phyloP scores from a whole-genome alignment of 2,113 vertebrate species.

The Podilymbus podiceps region DNA sequence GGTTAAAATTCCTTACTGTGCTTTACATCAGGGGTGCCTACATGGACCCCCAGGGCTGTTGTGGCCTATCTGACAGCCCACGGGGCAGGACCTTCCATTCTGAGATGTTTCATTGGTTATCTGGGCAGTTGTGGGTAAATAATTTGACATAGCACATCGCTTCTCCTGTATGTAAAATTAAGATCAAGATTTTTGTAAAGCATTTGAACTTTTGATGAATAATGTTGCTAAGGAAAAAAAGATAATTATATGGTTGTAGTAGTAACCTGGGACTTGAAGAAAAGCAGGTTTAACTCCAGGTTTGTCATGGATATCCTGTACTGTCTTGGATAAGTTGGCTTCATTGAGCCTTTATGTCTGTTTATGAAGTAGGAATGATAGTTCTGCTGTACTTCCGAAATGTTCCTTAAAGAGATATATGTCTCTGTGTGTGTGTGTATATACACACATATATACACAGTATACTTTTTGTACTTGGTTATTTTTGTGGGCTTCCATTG shows the following conservation, averaged over 20 bases:
- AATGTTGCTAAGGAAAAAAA: neutral
- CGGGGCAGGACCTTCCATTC: neutral
- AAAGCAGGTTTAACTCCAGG: neutral
- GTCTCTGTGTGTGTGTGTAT: too few relatives aligned
- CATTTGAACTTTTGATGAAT: neutral
- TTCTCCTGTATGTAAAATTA: neutral
- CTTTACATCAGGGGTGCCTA: neutral
- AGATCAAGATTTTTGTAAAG: neutral
- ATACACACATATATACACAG: too few relatives aligned
- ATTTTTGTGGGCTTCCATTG: neutral
- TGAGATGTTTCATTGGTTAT: neutral
- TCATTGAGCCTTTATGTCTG: neutral
- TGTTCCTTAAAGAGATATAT: neutral
- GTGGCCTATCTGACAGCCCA: rapidly evolving
- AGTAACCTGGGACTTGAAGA: neutral
- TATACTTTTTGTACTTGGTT: rapidly evolving
- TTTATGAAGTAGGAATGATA: neutral
- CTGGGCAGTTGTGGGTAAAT: rapidly evolving
- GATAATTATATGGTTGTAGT: neutral
- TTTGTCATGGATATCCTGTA: neutral
- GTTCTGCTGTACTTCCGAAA: neutral
- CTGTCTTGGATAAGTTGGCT: neutral
- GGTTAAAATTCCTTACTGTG: neutral
- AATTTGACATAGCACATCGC: neutral
- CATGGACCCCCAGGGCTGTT: neutral